Conservation (phyloP, 2,113 vertebrate genomes). For the Onychostoma macrolepis region DNA sequence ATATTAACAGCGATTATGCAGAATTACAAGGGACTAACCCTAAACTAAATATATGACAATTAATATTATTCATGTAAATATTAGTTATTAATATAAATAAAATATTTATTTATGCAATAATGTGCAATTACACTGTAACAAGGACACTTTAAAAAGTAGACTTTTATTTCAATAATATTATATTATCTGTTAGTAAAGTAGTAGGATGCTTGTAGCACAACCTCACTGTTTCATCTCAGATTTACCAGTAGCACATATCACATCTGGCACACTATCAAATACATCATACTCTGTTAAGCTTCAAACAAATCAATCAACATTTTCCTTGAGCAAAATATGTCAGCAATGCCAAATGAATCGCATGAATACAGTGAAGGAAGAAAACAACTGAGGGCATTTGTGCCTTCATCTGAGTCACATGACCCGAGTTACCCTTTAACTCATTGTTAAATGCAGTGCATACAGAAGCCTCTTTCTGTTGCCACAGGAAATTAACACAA, state of each 20-base stretch:
- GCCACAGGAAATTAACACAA: slow-evolving; percentile 59
- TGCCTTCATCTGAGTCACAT: slow-evolving; percentile 43
- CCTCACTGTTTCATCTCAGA: not conserved
- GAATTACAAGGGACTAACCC: too few species aligned
- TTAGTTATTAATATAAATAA: too few species aligned
- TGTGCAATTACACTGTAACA: too few species aligned
- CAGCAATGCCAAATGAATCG: not conserved
- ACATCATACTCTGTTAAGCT: slow-evolving; percentile 17
- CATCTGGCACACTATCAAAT: not conserved
- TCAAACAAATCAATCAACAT: slow-evolving; percentile 29
- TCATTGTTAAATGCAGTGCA: slow-evolving; percentile 34
- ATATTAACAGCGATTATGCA: not conserved
- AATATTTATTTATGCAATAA: too few species aligned
- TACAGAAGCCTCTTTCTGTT: slow-evolving; percentile 36
- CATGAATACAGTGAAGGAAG: not conserved
- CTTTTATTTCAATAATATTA: too few species aligned
- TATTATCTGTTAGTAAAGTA: not conserved
- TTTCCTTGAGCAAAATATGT: not conserved
- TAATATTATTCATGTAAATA: not conserved
- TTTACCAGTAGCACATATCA: slow-evolving; percentile 14
- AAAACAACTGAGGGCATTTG: slow-evolving; percentile 33
- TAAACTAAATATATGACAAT: not conserved
- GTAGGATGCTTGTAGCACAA: not conserved
- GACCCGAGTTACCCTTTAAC: slow-evolving; percentile 43
- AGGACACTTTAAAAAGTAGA: too few species aligned